Evolutionary conservation across 2,888 invertebrate genomes (phyloP).

Genomic region (Agriotes lineatus): DNA sequence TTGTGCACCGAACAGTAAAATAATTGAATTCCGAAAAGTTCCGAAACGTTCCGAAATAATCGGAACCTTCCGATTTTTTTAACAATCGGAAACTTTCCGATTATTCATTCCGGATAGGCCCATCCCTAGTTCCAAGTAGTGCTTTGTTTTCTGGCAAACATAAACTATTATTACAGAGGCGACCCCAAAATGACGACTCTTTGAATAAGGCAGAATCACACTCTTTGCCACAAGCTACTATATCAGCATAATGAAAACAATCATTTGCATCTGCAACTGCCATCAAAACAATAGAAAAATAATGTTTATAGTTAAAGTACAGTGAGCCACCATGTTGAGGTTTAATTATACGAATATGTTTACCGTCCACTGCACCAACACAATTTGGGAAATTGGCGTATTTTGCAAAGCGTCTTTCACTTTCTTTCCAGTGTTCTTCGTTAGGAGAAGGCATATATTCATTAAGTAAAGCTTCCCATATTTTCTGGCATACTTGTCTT

Average conservation of each 20-base stretch:
- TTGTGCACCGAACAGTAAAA: no score
- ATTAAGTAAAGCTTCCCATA: conserved; percentile 52
- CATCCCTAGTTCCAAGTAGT: no score
- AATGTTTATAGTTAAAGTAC: conserved; percentile 49
- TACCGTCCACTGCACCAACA: conserved; percentile 49
- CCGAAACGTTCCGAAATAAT: no score
- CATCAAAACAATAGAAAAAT: conserved; percentile 50
- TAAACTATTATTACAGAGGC: no score
- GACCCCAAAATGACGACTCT: conserved; percentile 46
- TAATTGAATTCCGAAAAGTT: no score
- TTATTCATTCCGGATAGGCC: no score
- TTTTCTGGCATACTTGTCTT: conserved; percentile 53
- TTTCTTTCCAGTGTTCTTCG: conserved; percentile 43
- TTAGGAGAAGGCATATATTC: conserved; percentile 16
- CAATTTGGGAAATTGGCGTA: conserved; percentile 50
- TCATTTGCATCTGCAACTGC: conserved; percentile 48
- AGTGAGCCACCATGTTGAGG: conserved; percentile 49
- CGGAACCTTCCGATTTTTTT: no score
- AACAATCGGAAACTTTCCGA: no score
- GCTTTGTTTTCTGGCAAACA: no score
- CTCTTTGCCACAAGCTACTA: conserved; percentile 50
- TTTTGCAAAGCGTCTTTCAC: conserved; percentile 48
- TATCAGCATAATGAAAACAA: conserved; percentile 50
- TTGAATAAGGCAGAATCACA: conserved; percentile 48
- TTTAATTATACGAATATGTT: conserved; percentile 48